Percentiles rank a stretch among this genome's conserved stretches.
Conservation (phyloP, 2,888 invertebrate genomes). For the Pyrrhia umbra region DNA sequence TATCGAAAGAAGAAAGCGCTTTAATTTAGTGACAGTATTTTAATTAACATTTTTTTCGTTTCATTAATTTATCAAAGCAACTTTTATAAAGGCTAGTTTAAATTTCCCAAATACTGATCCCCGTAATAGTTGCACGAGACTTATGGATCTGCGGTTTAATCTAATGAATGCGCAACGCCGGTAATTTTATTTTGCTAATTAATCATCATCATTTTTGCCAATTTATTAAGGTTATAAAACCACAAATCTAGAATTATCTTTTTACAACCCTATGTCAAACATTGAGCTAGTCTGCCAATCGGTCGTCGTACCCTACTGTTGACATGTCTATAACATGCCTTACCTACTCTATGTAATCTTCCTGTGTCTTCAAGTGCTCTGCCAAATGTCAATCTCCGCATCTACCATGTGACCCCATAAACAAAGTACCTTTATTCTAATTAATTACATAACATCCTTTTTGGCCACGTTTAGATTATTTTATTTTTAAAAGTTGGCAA, state of each 20-base stretch:
- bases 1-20: too few relatives aligned
- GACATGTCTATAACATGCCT: slow-evolving; percentile 36
- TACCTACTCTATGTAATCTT: slow-evolving; percentile 20
- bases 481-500: slow-evolving; percentile 60
- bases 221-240: not conserved
- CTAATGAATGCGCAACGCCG: not conserved
- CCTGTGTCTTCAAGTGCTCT: slow-evolving; percentile 31
- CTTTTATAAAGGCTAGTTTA: too few relatives aligned
- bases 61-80: too few relatives aligned
- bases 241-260: not conserved
- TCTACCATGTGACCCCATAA: slow-evolving; percentile 46
- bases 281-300: slow-evolving; percentile 31
- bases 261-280: slow-evolving; percentile 27
- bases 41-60: too few relatives aligned
- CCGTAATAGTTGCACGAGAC: too few relatives aligned
- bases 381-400: slow-evolving; percentile 48
- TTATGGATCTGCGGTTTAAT: too few relatives aligned
- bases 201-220: not conserved
- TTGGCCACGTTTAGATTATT: slow-evolving; percentile 34
- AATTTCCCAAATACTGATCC: too few relatives aligned
- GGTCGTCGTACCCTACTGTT: slow-evolving; percentile 40
- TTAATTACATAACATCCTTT: slow-evolving; percentile 48
- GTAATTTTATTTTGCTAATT: not conserved
- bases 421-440: slow-evolving; percentile 23
- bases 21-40: too few relatives aligned